Evolutionary conservation across 2,888 invertebrate genomes (phyloP), one percentile per base, ranked within the genome.

Genomic region (Oeneis ivallda): DNA sequence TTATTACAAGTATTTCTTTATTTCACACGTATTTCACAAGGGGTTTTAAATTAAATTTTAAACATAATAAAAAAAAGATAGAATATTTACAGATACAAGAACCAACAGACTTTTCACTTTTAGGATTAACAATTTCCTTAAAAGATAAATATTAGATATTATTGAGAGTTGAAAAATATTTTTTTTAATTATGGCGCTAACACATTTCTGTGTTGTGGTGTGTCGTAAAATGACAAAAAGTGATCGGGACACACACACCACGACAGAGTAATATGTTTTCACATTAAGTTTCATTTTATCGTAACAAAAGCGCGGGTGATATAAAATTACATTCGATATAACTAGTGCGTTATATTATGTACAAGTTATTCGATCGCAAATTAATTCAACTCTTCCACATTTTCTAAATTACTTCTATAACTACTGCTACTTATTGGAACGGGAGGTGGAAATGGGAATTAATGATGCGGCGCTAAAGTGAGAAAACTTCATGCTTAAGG

Each of bases 11-110:
- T 78, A 85, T 85, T 82, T 75, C 83, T 87, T 88, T 89, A 87
- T 89, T 90, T 87, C 90, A 91, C 91, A 90, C 89, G 82, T 89
- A 90, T 88, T 87, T 89, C 86, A 87, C 87, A 88, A 83, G 78
- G 80, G 77, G 76, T 41, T 84, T 85, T 80, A 83, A 84, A 85
- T 89, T 83, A 83, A 76, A 79, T 81, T 85, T 82, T 82, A 81
- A 88, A 71, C 86, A 84, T 17, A 86, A 86, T 17, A 86, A 86
- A 83, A 86, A n/a, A 83, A 82, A 79, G 78, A 80, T 83, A 83
- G 81, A 84, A 83, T 91, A 91, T 91, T 89, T 91, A 91, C 90
- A 91, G 76, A 82, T 84, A 87, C 78, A 86, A 85, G 81, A 85
- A 85, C 82, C 85, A 89, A 90, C 88, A 89, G 83, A 83, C 79